These are phyloP conservation scores for Actinemys pallida DNA, from an alignment of 2,113 vertebrate genomes.

Conservation along the genomic window DNA sequence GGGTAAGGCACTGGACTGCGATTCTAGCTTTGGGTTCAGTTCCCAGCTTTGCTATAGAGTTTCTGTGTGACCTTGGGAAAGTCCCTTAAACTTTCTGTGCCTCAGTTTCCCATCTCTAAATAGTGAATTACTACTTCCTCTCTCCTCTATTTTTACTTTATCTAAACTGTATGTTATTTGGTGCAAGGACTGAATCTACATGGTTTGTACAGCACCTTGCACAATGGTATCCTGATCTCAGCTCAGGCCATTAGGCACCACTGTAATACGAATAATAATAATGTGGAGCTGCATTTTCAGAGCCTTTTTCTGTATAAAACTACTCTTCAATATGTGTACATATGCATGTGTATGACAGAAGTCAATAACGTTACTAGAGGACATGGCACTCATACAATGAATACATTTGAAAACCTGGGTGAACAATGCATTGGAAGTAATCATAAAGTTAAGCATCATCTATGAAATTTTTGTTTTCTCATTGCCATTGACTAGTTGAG, in stretches of 20 bases:
- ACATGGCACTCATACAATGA: not conserved
- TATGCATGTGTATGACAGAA: not conserved
- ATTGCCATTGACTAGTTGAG: not conserved
- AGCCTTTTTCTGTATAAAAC: not conserved
- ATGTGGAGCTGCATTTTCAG: not conserved
- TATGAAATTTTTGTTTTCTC: not conserved
- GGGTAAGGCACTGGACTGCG: not conserved
- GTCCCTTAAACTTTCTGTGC: not conserved
- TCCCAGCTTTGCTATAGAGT: not conserved
- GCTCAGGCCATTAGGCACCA: not conserved
- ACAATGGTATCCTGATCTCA: not conserved
- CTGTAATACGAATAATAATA: not conserved
- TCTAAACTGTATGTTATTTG: not conserved
- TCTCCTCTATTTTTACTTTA: not conserved
- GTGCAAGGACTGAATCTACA: not conserved
- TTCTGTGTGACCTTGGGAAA: not conserved
- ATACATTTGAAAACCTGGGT: not conserved
- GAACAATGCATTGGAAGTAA: not conserved
- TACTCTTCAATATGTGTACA: not conserved
- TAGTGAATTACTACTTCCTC: not conserved
- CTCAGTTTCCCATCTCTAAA: not conserved
- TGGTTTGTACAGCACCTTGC: not conserved
- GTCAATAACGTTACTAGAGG: not conserved
- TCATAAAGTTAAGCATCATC: not conserved
- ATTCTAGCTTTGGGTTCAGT: not conserved